Conservation (phyloP, 2,888 invertebrate species). For the Teleiodes luculella region DNA sequence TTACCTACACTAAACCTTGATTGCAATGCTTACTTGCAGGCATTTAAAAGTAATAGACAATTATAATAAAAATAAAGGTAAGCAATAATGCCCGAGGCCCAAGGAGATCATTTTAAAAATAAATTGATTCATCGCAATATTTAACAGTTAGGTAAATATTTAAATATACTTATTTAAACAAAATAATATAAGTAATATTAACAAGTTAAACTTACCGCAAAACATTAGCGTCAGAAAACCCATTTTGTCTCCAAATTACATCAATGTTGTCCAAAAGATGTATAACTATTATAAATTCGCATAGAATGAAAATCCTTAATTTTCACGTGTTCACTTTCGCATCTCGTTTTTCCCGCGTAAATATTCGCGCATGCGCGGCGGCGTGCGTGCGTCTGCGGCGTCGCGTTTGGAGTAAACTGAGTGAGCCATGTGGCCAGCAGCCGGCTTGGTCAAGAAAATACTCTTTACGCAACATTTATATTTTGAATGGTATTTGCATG, state of each 20-base stretch:
- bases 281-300: constrained; percentile 14
- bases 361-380: constrained; percentile 24
- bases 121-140: no score
- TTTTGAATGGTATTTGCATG: constrained; percentile 26
- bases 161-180: no score
- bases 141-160: no score
- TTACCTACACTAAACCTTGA: no score
- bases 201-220: constrained; percentile 52
- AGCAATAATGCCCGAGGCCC: no score
- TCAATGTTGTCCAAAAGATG: constrained; percentile 28
- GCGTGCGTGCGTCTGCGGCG: constrained; percentile 61
- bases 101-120: no score
- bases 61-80: no score
- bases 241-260: constrained; percentile 45
- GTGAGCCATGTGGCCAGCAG: constrained; percentile 27
- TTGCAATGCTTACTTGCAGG: no score
- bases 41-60: no score
- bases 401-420: constrained; percentile 55
- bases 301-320: constrained; percentile 19
- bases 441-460: constrained; percentile 20
- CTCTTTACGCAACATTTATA: constrained; percentile 18
- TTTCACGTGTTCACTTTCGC: constrained; percentile 42
- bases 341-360: constrained; percentile 35
- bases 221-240: constrained; percentile 53
- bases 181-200: not conserved